A percentile compares a stretch with the other conserved stretches of the same genome.
These are phyloP conservation scores for Muscicapa adusta DNA, from an alignment of 2,113 vertebrate species.

Conservation along the genomic window DNA sequence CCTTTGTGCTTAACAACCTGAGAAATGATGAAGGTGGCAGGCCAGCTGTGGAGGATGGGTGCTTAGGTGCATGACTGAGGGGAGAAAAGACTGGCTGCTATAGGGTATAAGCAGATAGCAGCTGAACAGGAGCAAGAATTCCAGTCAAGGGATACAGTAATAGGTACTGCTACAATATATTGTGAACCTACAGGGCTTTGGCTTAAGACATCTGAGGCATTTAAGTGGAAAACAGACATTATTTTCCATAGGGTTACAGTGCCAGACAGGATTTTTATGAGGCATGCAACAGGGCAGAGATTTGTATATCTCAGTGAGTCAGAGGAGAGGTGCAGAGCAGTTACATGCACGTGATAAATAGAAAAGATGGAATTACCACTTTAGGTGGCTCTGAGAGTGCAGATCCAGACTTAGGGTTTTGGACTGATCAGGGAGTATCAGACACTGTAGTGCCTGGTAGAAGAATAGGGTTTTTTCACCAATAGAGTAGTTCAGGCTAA, in stretches of 20 bases:
- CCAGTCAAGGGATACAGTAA: not conserved
- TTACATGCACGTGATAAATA: not conserved
- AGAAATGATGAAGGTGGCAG: not conserved
- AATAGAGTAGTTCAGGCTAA: not conserved
- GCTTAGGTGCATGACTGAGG: not conserved
- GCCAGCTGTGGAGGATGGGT: not conserved
- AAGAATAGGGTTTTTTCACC: not conserved
- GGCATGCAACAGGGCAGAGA: not conserved
- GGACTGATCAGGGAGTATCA: not conserved
- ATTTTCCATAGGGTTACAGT: not conserved
- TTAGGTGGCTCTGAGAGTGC: not conserved
- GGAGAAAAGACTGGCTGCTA: not conserved
- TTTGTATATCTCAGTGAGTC: not conserved
- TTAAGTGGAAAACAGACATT: not conserved
- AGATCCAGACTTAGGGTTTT: not conserved
- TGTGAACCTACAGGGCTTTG: not conserved
- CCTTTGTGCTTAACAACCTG: not conserved
- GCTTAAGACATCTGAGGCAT: not conserved
- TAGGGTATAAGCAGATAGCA: not conserved
- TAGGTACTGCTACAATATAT: not conserved
- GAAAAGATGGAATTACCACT: not conserved
- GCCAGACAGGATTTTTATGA: not conserved
- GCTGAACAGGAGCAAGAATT: not conserved
- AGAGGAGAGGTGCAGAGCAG: not conserved
- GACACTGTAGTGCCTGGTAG: not conserved